Evolutionary conservation across 2,113 vertebrate species (phyloP).

Genomic region (Xiphorhynchus elegans): DNA sequence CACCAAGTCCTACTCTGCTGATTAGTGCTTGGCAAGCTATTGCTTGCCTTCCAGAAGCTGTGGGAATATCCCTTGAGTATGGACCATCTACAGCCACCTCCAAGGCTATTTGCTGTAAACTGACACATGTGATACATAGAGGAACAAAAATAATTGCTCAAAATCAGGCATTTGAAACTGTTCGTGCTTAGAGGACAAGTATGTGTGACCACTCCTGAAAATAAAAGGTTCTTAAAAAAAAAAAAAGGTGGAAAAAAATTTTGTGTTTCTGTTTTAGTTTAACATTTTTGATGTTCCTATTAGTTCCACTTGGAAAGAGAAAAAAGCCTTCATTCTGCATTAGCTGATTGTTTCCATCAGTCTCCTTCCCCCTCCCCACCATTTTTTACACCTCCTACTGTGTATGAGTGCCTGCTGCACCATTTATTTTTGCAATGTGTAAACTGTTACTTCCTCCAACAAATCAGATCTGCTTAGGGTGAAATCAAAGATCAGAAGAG

Average conservation of each 20-base stretch:
- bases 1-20: background rate
- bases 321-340: constrained; percentile 59
- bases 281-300: constrained; percentile 57
- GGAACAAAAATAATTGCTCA: background rate
- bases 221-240: background rate
- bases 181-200: background rate
- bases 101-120: background rate
- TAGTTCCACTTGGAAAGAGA: constrained; percentile 53
- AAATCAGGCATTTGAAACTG: background rate
- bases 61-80: background rate
- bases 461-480: constrained; percentile 59
- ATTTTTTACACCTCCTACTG: constrained; percentile 74
- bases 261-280: constrained; percentile 37
- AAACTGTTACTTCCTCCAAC: constrained; percentile 72
- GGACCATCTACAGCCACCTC: background rate
- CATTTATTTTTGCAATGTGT: constrained; percentile 65
- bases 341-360: constrained; percentile 68
- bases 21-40: background rate
- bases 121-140: background rate
- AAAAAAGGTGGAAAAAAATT: constrained; percentile 6
- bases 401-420: constrained; percentile 42
- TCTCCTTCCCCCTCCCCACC: background rate
- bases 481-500: constrained; percentile 54
- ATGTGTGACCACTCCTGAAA: background rate
- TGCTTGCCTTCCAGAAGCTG: background rate